Evolutionary conservation across 2,797 vertebrate genomes (phyloP).

Genomic region (Moxostoma hubbsi): DNA sequence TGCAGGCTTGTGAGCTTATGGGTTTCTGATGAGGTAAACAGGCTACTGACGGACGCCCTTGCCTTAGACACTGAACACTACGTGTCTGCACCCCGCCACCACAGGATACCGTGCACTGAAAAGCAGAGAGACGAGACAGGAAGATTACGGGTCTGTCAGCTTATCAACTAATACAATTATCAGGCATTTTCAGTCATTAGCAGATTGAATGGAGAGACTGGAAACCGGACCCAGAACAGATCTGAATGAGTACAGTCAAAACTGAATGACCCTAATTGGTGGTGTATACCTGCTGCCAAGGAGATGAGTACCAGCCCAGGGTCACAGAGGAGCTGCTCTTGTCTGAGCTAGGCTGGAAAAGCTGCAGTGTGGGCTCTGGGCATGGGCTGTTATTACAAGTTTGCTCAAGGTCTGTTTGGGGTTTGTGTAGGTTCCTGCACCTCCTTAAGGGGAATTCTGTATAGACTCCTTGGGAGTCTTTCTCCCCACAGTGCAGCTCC

Average conservation of each 20-base stretch:
- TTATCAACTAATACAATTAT: not conserved
- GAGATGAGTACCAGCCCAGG: slow-evolving; percentile 89
- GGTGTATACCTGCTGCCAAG: slow-evolving; percentile 89
- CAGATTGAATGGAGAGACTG: not conserved
- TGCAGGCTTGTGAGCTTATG: slow-evolving; percentile 86
- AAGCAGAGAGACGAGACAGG: slow-evolving; percentile 11
- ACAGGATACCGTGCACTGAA: slow-evolving; percentile 80
- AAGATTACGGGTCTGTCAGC: slow-evolving; percentile 2
- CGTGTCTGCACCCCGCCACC: slow-evolving; percentile 95
- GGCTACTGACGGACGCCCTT: slow-evolving; percentile 82
- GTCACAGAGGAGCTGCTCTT: slow-evolving; percentile 63
- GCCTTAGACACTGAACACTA: slow-evolving; percentile 86
- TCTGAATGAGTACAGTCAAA: not conserved
- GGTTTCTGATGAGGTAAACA: slow-evolving; percentile 89
- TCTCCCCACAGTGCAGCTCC: slow-evolving; percentile 89
- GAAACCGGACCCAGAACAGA: not conserved
- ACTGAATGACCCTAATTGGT: not conserved
- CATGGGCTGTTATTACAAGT: slow-evolving; percentile 82
- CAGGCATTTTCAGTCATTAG: not conserved
- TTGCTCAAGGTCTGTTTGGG: slow-evolving; percentile 82
- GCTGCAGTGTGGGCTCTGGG: slow-evolving; percentile 54
- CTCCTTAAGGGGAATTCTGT: slow-evolving; percentile 84
- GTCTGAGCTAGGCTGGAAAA: slow-evolving; percentile 58
- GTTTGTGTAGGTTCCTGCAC: slow-evolving; percentile 89
- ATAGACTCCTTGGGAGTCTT: slow-evolving; percentile 80